Conservation (phyloP, 2,113 vertebrate species). For the Hydrolagus affinis region DNA sequence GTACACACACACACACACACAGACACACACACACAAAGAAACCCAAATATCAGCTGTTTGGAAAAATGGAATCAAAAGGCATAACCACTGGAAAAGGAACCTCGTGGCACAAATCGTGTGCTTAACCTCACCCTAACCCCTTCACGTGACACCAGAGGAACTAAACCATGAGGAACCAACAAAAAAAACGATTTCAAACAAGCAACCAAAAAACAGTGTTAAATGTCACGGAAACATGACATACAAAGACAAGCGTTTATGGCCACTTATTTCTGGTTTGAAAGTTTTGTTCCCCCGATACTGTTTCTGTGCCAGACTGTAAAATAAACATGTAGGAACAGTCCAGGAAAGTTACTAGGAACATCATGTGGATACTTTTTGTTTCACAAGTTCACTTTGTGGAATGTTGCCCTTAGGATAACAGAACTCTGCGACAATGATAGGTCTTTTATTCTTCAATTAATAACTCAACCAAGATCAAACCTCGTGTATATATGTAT, state of each 20-base stretch:
- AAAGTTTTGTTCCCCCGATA: background rate
- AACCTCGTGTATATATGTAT: background rate
- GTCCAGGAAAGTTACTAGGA: background rate
- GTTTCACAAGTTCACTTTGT: background rate
- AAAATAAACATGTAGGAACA: background rate
- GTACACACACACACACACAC: background rate
- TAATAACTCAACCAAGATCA: background rate
- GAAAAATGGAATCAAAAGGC: too few relatives aligned
- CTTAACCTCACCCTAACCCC: too few relatives aligned
- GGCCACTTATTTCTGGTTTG: background rate
- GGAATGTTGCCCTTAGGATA: background rate
- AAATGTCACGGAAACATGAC: background rate
- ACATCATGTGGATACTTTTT: background rate
- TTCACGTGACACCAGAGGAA: too few relatives aligned
- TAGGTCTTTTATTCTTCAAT: background rate
- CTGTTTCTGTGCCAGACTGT: background rate
- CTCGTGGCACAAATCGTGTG: too few relatives aligned
- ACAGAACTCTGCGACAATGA: background rate
- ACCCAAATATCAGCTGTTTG: background rate
- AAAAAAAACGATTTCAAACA: background rate
- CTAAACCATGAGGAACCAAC: too few relatives aligned
- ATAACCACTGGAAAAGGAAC: background rate
- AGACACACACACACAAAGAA: background rate
- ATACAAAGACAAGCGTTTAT: background rate
- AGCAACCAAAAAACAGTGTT: background rate